Base-by-base conservation (phyloP, 2,888 invertebrate species). In the Macrosoma leucophasiata region DNA sequence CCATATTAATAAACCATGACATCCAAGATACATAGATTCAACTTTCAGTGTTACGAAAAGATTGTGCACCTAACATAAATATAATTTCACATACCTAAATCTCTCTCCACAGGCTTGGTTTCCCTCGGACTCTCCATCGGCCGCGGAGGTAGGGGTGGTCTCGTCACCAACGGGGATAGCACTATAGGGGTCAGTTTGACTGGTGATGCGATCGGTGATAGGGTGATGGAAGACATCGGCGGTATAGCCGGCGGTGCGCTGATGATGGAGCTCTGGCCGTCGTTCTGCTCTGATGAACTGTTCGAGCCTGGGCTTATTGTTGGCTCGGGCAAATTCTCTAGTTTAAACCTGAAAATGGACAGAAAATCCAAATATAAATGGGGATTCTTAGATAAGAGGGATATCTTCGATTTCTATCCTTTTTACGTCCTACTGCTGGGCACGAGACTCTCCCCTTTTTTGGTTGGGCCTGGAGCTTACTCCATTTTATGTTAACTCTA, bases 251-350 rank as follows among this genome's bases (percentile, higher is more conserved):
- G 51, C 0, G 69, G 50, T 0, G 76, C 76, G 15, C 75, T 75
- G 35, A 81, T 74, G 23, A 84, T 81, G 4, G 82, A 82, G 29
- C 77, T 78, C 39, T 78, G 81, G 3, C 66, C 77, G 8, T 84
- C 84, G 43, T 79, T 81, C 27, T 71, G 77, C 45, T 84, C 84
- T 0, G 84, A 85, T 0, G 84, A 84, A 36, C 84, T 84, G 45
- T 85, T 84, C 0, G 85, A 84, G 0, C 84, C 79, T 0, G 84
- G 84, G 42, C 84, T 84, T n/a, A 82, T 53, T 1, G 78, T 78
- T 2, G 78, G 68, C 27, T 76, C 84, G 1, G 73, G 71, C 0
- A 73, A 45, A 19, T 68, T 72, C 41, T 79, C 81, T 2, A 81
- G 46, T 48, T 77, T 77, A 47, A 81, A 81, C 49, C 81, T 81